Evolutionary conservation across 2,113 vertebrate species (phyloP), one percentile per base, ranked within the genome.

Genomic region (Crypturellus undulatus): DNA sequence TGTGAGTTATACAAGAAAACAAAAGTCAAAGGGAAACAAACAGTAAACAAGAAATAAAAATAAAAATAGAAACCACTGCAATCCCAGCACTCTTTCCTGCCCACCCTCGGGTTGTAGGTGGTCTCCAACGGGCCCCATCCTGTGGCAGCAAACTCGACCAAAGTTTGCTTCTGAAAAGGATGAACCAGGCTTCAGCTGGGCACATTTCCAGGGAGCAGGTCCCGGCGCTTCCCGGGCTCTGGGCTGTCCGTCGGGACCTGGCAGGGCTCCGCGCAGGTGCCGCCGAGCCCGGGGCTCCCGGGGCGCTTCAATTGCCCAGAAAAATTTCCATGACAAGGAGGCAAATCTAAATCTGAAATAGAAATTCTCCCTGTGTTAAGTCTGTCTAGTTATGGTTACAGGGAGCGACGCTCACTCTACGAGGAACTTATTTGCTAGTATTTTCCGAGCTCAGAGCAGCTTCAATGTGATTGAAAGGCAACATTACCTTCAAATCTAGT

Each of bases 1-100:
- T 0, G 0, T 20, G 40, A 87, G 76, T 43, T 45, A 2, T 4
- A 43, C 8, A 3, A 58, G 47, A 67, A 76, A 25, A 28, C 3
- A 40, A 12, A 77, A 8, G 2, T 40, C 38, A 67, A 43, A 8
- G 21, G 20, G 19, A 42, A 42, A 56, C 30, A 73, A 40, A 73
- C 10, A 6, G 3, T 2, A 25, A 2, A 1, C 3, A 59, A 45
- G 14, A 36, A 71, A 38, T 9, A 38, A 38, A 38, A 38, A 38
- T 38, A 70, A 54, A 20, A 6, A 45, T 36, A 71, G 67, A 49
- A 20, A 6, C 36, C 8, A 12, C 8, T 65, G 11, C 25, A n/a
- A 8, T 5, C 21, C 21, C 69, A 84, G n/a, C 1, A 3, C 42
- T 63, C 63, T 49, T 79, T 8, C 19, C 51, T 51, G 52, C 36